Evolutionary conservation across 2,113 vertebrate species (phyloP).

Genomic region (Phalacrocorax carbo): DNA sequence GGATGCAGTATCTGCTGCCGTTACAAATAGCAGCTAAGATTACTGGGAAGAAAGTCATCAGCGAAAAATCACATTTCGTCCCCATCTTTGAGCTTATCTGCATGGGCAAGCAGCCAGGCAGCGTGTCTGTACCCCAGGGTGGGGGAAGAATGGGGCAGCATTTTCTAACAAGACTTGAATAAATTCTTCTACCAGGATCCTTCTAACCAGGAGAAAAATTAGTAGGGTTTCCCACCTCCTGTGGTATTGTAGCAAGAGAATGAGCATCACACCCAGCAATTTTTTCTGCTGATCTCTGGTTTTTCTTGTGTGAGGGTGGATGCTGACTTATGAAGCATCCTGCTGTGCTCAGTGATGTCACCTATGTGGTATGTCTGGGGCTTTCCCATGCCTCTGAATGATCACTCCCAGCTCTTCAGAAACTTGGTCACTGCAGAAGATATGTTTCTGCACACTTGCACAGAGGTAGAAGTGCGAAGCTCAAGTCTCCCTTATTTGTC

Average conservation of each 20-base stretch:
- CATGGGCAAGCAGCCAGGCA: background rate
- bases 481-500: fast-evolving
- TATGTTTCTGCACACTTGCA: background rate
- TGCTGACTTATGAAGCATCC: background rate
- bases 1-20: background rate
- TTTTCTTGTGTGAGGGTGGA: background rate
- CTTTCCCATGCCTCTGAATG: background rate
- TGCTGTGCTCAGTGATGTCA: background rate
- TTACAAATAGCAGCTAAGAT: background rate
- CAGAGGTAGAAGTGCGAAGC: background rate
- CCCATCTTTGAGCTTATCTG: background rate
- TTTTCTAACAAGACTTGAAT: background rate
- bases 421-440: background rate
- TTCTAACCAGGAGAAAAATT: background rate
- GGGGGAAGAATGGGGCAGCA: background rate
- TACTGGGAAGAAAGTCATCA: background rate
- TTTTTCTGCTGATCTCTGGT: slow-evolving; percentile 1
- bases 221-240: background rate
- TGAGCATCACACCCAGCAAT: background rate
- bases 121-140: background rate
- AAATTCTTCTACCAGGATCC: background rate
- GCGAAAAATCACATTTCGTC: background rate
- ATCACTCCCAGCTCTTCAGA: background rate
- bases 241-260: background rate
- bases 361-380: background rate